Evolutionary conservation across 2,797 vertebrate species (phyloP).

Genomic region (Carcharodon carcharias): DNA sequence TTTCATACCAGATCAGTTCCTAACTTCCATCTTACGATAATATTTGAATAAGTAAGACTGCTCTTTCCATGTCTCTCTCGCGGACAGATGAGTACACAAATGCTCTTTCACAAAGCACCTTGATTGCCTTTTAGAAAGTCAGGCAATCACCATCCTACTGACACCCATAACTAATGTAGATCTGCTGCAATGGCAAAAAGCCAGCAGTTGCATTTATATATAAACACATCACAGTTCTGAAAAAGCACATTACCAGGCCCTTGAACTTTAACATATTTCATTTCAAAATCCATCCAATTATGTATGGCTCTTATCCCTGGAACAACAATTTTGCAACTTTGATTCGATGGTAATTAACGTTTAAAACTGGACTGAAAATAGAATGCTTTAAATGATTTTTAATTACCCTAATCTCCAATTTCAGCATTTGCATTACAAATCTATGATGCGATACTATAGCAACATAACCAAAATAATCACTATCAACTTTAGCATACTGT

Average conservation of each 20-base stretch:
- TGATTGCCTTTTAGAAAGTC: constrained; percentile 22
- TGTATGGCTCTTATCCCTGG: background rate
- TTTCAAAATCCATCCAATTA: constrained; percentile 22
- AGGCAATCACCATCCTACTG: constrained; percentile 24
- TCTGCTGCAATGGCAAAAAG: background rate
- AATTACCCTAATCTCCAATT: background rate
- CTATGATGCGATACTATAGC: background rate
- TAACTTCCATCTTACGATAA: background rate
- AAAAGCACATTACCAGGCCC: constrained; percentile 1
- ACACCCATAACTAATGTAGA: constrained; percentile 28
- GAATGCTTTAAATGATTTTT: background rate
- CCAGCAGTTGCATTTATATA: constrained; percentile 22
- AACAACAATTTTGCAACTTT: background rate
- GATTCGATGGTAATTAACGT: background rate
- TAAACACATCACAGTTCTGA: constrained; percentile 31
- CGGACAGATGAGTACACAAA: background rate
- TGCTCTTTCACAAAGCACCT: constrained; percentile 19
- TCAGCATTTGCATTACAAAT: constrained; percentile 8
- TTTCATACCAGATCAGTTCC: background rate
- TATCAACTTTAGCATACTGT: background rate
- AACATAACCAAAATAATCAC: constrained; percentile 1
- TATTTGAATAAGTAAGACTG: background rate
- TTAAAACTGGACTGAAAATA: constrained; percentile 30
- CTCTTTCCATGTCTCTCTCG: background rate
- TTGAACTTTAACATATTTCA: background rate